phyloP scores from a whole-genome alignment of 2,888 invertebrate species.

The Scotopteryx bipunctaria region DNA sequence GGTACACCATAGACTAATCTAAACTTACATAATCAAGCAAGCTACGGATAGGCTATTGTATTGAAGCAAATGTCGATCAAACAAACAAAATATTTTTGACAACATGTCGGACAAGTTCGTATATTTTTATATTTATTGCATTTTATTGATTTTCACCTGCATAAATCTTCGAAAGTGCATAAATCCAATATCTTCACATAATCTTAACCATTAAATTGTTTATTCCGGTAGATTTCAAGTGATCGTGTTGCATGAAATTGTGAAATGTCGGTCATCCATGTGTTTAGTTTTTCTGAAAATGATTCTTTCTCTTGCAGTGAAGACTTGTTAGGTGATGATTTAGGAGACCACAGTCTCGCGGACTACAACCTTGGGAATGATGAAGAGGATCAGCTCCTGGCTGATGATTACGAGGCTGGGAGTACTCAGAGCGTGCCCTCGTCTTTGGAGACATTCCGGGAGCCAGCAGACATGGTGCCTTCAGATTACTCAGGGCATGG shows the following conservation, averaged over 20 bases:
- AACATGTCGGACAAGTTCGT: conserved; percentile 82
- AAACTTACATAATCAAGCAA: neutral
- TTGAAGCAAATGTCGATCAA: conserved; percentile 6
- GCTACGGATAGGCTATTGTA: too few relatives aligned
- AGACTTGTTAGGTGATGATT: conserved; percentile 77
- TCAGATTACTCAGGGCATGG: conserved; percentile 56
- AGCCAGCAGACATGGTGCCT: conserved; percentile 53
- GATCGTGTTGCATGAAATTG: neutral
- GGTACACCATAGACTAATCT: too few relatives aligned
- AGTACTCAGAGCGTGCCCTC: conserved; percentile 70
- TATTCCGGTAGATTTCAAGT: neutral
- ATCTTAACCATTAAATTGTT: neutral
- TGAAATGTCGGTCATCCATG: conserved; percentile 23
- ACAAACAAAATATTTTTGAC: conserved; percentile 45
- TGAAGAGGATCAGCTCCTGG: conserved; percentile 76
- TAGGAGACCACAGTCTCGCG: conserved; percentile 76
- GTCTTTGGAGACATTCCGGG: conserved; percentile 53
- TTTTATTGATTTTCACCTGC: conserved; percentile 32
- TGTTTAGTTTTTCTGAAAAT: conserved; percentile 22
- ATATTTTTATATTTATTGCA: conserved; percentile 38
- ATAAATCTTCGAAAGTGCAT: conserved; percentile 17
- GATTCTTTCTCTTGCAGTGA: conserved; percentile 65
- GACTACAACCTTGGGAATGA: conserved; percentile 80
- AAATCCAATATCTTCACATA: too few relatives aligned
- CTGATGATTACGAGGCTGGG: conserved; percentile 71